phyloP scores from a whole-genome alignment of 2,888 invertebrate genomes.

The Oscheius onirici region DNA sequence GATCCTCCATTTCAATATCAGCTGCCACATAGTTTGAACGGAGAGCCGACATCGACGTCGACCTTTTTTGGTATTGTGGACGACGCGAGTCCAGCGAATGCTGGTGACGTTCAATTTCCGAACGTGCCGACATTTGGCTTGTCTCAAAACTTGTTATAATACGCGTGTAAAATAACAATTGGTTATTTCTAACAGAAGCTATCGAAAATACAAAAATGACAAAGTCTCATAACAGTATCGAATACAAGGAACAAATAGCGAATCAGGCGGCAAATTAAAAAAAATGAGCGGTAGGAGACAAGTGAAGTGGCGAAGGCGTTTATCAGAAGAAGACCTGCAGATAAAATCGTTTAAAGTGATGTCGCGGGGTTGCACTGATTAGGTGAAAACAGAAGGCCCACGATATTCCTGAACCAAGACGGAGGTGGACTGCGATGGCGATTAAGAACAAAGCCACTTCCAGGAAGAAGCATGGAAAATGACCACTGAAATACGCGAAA shows the following conservation, averaged over 20 bases:
- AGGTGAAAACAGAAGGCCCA: slow-evolving; percentile 13
- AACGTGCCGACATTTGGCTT: neutral
- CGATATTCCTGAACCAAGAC: too few relatives aligned
- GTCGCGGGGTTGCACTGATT: slow-evolving; percentile 31
- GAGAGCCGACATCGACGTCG: slow-evolving; percentile 8
- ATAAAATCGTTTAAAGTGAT: slow-evolving; percentile 25
- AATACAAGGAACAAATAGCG: too few relatives aligned
- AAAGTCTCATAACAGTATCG: too few relatives aligned
- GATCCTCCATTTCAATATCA: slow-evolving; percentile 7
- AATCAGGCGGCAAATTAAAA: slow-evolving; percentile 1
- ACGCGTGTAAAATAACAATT: too few relatives aligned
- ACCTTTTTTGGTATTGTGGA: slow-evolving; percentile 25
- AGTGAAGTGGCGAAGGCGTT: slow-evolving; percentile 13
- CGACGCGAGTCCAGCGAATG: slow-evolving; percentile 21
- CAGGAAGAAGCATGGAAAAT: neutral
- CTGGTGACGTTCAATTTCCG: slow-evolving; percentile 23
- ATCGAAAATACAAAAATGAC: too few relatives aligned
- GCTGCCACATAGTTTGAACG: neutral
- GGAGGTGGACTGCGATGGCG: too few relatives aligned
- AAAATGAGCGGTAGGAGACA: slow-evolving; percentile 9
- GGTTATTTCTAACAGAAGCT: neutral
- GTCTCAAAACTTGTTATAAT: neutral
- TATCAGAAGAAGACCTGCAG: slow-evolving; percentile 23
- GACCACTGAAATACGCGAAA: neutral
- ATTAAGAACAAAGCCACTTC: neutral